These are phyloP conservation scores for Dryadula phaetusa DNA, from an alignment of 2,888 invertebrate genomes.

Conservation along the genomic window DNA sequence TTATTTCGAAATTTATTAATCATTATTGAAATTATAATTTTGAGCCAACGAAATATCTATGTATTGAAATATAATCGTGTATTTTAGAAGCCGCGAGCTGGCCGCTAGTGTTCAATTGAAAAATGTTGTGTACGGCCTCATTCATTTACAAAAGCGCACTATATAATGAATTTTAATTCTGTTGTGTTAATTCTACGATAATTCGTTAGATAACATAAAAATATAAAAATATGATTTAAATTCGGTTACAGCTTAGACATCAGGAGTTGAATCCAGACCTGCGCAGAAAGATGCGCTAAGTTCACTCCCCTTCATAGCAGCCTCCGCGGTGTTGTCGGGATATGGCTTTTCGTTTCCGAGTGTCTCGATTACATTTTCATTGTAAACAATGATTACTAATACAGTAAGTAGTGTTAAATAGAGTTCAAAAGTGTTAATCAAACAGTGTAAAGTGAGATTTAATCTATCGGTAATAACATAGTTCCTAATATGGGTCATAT, in stretches of 20 bases:
- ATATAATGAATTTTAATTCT: not conserved
- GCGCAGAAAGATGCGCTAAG: not conserved
- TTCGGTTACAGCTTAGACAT: not conserved
- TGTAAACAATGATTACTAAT: not conserved
- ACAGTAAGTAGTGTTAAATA: not conserved
- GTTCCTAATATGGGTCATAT: not conserved
- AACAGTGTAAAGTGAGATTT: not conserved
- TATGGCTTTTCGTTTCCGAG: not conserved
- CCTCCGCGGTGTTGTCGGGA: not conserved
- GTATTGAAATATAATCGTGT: no score
- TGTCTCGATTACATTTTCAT: not conserved
- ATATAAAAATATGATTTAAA: not conserved
- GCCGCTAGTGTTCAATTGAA: no score
- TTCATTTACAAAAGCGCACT: not conserved
- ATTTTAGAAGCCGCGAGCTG: no score
- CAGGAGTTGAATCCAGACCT: not conserved
- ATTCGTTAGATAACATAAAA: conserved; percentile 5
- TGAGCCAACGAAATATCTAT: no score
- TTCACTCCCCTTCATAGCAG: not conserved
- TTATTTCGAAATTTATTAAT: no score
- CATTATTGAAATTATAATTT: no score
- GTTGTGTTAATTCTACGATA: not conserved
- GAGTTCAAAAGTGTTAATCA: not conserved
- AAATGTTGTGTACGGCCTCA: no score
- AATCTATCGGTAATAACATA: no score